Conservation (phyloP, 2,888 invertebrate genomes). For the Fragum fragum region DNA sequence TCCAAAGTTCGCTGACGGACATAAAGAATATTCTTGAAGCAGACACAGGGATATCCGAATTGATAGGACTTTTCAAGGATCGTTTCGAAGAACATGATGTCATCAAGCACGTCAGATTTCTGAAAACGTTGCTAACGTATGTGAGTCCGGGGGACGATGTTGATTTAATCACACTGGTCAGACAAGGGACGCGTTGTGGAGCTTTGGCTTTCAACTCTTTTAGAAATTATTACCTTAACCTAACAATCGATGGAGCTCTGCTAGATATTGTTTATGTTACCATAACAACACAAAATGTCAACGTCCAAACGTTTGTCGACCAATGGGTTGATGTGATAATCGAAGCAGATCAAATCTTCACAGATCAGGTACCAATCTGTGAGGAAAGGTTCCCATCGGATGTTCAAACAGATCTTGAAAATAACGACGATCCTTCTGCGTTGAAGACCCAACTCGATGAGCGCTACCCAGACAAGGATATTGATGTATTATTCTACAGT, state of each 20-base stretch:
- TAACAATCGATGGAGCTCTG: neutral
- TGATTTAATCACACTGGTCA: constrained; percentile 23
- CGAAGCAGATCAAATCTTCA: constrained; percentile 5
- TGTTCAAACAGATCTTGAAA: neutral
- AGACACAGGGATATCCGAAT: neutral
- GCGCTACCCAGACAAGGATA: constrained; percentile 7
- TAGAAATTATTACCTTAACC: neutral
- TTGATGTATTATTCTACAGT: constrained; percentile 8
- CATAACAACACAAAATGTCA: neutral
- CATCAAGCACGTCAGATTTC: constrained; percentile 28
- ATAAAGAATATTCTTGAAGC: neutral
- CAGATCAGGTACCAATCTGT: constrained; percentile 3
- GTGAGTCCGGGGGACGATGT: constrained; percentile 22
- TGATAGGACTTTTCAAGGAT: constrained; percentile 1
- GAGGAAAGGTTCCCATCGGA: neutral
- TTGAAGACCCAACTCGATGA: neutral
- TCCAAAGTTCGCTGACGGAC: constrained; percentile 33
- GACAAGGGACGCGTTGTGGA: constrained; percentile 25
- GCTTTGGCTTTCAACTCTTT: neutral
- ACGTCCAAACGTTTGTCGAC: neutral
- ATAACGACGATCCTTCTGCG: neutral
- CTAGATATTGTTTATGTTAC: constrained; percentile 11
- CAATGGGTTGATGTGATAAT: constrained; percentile 3
- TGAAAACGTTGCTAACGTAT: constrained; percentile 15
- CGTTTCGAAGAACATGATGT: constrained; percentile 28